Evolutionary conservation across 1,140 invertebrate genomes (phyloP), one percentile per base, ranked within the genome.

Genomic region (Bombus pyrosoma): DNA sequence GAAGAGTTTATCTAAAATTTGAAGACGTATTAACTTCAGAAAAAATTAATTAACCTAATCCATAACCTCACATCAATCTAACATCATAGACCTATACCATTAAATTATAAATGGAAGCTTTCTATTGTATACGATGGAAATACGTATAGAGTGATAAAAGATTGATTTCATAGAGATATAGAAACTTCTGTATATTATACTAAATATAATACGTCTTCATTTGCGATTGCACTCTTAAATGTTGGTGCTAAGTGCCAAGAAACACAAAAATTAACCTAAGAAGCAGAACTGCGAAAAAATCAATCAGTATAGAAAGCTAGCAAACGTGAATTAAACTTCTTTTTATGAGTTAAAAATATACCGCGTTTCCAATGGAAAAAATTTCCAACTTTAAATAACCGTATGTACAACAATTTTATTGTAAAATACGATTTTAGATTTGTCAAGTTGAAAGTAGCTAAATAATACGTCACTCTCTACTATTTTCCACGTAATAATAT

Each of bases 11-110:
- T 77, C 47, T 39, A 28, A 57, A 28, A 71, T 28, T 34, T 25
- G 75, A 85, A 75, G 82, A 78, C 83, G 87, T 82, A 88, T 86
- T 83, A 62, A 43, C 28, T 69, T 86, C 15, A 18, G 41, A 71
- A n/a, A 69, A 59, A 80, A 68, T 53, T 66, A 13, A 47, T 25
- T 47, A 4, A 37, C 8, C 18, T 22, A 53, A 53, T 53, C 6
- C 47, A 53, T 53, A 53, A 53, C 5, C 18, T 53, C 47, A 22
- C 18, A 22, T 53, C 47, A 53, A 53, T 53, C 47, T 22, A 53
- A 53, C 18, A 53, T 53, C 47, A 8, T 53, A 22, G 47, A 53
- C 18, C 9, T 18, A n/a, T 5, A 43, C 43, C 4, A 37, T 59
- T 43, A 22, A 43, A 32, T 64, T 76, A n/a, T 18, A 64, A 75